phyloP scores from a whole-genome alignment of 2,113 vertebrate genomes.

The Rattus norvegicus region GRCr8 NC_086021.1:42073001-42073500 shows the following conservation, averaged over 20 bases:
- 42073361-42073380: conserved; percentile 23
- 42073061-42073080: conserved; percentile 18
- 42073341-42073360: neutral
- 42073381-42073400: conserved; percentile 48
- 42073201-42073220: conserved; percentile 63
- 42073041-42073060: neutral
- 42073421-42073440: conserved; percentile 57
- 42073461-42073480: conserved; percentile 5
- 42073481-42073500: conserved; percentile 76
- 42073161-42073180: conserved; percentile 80
- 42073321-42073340: conserved; percentile 18
- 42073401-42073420: conserved; percentile 9
- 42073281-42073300: conserved; percentile 65
- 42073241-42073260: conserved; percentile 73
- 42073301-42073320: conserved; percentile 71
- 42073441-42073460: neutral
- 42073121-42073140: conserved; percentile 74
- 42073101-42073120: conserved; percentile 69
- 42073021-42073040: neutral
- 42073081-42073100: conserved; percentile 52
- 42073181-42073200: conserved; percentile 82
- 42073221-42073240: conserved; percentile 74
- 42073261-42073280: conserved; percentile 73
- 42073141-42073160: conserved; percentile 73
- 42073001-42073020: conserved; percentile 8